Base-by-base conservation (phyloP, 2,797 vertebrate species). In the Ptychadena robeensis region DNA sequence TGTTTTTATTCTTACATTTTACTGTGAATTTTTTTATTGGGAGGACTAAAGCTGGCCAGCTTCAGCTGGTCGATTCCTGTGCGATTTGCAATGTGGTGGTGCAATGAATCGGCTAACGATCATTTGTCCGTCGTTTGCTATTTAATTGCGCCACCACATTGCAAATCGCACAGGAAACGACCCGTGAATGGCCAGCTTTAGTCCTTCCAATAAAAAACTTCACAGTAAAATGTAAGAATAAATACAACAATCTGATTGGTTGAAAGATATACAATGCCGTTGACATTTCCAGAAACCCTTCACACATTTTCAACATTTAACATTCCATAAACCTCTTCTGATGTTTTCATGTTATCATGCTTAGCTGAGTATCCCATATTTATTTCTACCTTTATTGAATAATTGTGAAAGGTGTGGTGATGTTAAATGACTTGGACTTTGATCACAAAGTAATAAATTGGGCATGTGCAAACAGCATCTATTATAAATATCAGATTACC, bases 381-480 rank as follows among this genome's bases (percentile, higher is more conserved):
- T 79, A 79, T 79, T 57, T 68, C 65, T 53, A 79, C 53, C 31
- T 27, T 79, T 35, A 79, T 53, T 79, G 65, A 68, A 44, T 34
- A 32, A 67, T 64, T 78, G 63, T 48, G 40, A 53, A 32, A 67
- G 75, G 63, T 48, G 75, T 53, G 75, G 64, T 53, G 0, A 30
- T 34, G 75, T 63, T 48, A 53, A 76, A 76, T 32, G 75, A 78
- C 40, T 30, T 78, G 64, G 65, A 78, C 63, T 78, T 78, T 78
- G 75, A 66, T 48, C 75, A 27, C 22, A 34, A 30, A 44, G 40
- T 38, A 78, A 67, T 78, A 78, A 66, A 67, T 53, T 15, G 27
- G 35, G 18, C 5, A 53, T 22, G 75, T 53, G 40, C 66, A 64
- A 75, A 75, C 34, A 76, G 35, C 57, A 61, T 74, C 31, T 61